Evolutionary conservation across 1,140 invertebrate genomes (phyloP).

Genomic region (Caenorhabditis brenneri): DNA sequence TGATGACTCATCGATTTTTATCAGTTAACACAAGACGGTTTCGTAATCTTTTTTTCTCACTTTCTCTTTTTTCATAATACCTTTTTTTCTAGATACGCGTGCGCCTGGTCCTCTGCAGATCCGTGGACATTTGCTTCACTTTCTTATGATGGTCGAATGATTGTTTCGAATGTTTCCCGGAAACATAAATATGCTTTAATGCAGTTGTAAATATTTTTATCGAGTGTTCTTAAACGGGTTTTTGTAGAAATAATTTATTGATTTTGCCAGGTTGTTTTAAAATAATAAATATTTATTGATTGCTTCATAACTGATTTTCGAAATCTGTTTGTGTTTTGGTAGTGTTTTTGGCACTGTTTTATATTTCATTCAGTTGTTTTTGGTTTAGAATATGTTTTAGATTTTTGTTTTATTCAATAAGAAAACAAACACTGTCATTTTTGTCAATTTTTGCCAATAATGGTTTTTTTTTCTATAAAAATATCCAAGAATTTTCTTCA

Average conservation of each 20-base stretch:
- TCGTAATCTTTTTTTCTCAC: no score
- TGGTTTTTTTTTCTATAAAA: no score
- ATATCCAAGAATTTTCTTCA: no score
- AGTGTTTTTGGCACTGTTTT: neutral
- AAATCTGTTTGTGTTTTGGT: neutral
- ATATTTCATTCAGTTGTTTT: no score
- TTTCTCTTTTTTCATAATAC: no score
- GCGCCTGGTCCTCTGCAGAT: conserved; percentile 93
- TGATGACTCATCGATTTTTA: no score
- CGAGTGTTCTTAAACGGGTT: neutral
- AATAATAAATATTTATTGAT: no score
- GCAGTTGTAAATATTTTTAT: conserved; percentile 51
- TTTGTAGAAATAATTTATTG: neutral
- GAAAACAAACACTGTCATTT: no score
- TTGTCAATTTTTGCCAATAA: no score
- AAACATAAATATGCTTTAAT: conserved; percentile 59
- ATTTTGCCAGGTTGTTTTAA: neutral
- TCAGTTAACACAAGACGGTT: no score
- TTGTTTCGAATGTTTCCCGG: conserved; percentile 82
- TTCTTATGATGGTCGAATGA: conserved; percentile 90
- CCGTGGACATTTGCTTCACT: conserved; percentile 97
- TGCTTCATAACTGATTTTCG: neutral
- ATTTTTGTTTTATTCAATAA: no score
- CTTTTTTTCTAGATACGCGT: conserved; percentile 77
- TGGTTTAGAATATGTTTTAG: no score